Conservation (phyloP, 2,113 vertebrate genomes). For the Amphiprion ocellaris region DNA sequence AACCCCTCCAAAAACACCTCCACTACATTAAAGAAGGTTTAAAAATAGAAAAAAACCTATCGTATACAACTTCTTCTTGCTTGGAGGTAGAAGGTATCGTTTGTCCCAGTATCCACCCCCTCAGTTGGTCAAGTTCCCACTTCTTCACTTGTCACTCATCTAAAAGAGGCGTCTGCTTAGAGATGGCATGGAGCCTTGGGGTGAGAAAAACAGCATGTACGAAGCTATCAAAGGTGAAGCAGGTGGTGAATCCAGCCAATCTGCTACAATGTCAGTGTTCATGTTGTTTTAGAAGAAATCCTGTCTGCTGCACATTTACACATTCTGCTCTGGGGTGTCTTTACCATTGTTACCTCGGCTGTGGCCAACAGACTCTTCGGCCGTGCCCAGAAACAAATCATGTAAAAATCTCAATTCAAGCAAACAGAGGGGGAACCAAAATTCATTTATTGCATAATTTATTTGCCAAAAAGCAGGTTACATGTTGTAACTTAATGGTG, state of each 20-base stretch:
- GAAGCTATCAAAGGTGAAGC: constrained; percentile 50
- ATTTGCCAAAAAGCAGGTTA: not conserved
- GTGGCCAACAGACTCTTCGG: not conserved
- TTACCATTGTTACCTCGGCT: constrained; percentile 2
- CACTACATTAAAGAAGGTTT: not conserved
- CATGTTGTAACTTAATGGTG: not conserved
- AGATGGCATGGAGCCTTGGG: constrained; percentile 32
- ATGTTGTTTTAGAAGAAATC: constrained; percentile 1
- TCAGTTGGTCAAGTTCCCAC: constrained; percentile 40
- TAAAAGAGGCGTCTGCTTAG: constrained; percentile 41
- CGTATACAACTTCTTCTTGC: not conserved
- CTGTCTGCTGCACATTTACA: not conserved
- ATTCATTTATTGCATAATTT: not conserved
- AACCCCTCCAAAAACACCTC: not conserved
- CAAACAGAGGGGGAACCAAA: not conserved
- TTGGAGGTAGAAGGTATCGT: constrained; percentile 1
- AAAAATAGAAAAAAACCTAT: not conserved
- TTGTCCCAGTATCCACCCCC: constrained; percentile 22
- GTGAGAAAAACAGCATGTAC: constrained; percentile 33
- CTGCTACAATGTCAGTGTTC: constrained; percentile 9
- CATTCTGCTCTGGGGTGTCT: constrained; percentile 3
- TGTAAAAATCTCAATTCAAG: not conserved
- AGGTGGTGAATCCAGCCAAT: constrained; percentile 34
- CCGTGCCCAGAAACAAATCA: not conserved
- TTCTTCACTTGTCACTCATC: constrained; percentile 52